A percentile compares a stretch with the other conserved stretches of the same genome.
Evolutionary conservation across 2,888 invertebrate species (phyloP).

Genomic region (Nemotelus pantherinus): DNA sequence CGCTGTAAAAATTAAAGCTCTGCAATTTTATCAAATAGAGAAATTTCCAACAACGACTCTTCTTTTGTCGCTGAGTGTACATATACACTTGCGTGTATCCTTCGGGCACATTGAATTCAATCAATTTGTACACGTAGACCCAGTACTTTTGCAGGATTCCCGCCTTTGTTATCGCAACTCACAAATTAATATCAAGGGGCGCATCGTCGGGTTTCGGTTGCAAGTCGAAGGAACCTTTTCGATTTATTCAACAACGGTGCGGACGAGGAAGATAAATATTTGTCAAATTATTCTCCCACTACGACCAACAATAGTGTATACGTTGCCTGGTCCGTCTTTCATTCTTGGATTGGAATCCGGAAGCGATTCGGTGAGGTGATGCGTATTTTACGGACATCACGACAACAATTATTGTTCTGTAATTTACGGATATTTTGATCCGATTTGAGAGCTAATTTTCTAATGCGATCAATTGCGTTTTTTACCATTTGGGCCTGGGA

Average conservation of each 20-base stretch:
- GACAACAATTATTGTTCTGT: conserved; percentile 35
- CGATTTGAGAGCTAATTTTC: conserved; percentile 38
- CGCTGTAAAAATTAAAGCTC: too few species aligned
- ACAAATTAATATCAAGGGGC: conserved; percentile 38
- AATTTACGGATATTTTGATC: conserved; percentile 44
- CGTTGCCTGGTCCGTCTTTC: too few species aligned
- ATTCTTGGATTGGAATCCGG: conserved; percentile 42
- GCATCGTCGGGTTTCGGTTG: neutral
- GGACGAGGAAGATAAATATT: conserved; percentile 7
- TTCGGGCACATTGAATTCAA: conserved; percentile 3
- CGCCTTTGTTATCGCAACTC: conserved; percentile 27
- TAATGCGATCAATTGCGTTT: conserved; percentile 39
- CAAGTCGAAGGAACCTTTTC: neutral
- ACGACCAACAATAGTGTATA: too few species aligned
- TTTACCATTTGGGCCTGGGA: conserved; percentile 23
- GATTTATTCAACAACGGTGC: neutral
- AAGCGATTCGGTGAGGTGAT: conserved; percentile 49
- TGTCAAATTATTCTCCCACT: neutral
- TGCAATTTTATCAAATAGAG: too few species aligned
- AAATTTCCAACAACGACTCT: too few species aligned
- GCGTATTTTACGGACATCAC: conserved; percentile 35
- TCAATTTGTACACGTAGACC: neutral
- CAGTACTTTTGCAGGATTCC: conserved; percentile 42
- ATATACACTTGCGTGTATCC: neutral
- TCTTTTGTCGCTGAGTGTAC: too few species aligned